Percentiles rank a stretch among this genome's conserved stretches.
phyloP scores from a whole-genome alignment of 92 coral and sea anemone genomes.

The Parazoanthus darwini region DNA sequence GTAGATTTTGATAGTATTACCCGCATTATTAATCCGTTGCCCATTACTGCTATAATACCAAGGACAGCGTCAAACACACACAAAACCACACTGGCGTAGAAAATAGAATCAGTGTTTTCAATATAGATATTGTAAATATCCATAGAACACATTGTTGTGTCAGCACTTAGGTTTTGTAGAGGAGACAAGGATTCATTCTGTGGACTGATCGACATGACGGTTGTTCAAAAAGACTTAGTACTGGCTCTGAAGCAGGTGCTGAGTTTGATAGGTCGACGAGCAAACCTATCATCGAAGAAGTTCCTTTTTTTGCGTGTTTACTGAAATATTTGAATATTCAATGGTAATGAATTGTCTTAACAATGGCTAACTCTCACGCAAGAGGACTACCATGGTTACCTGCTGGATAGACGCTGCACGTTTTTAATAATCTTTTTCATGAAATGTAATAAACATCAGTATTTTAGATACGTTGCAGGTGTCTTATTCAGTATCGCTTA shows the following conservation, averaged over 20 bases:
- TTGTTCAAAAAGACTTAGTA: background rate
- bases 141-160: background rate
- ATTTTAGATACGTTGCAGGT: too few relatives aligned
- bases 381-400: background rate
- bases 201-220: background rate
- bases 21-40: slow-evolving; percentile 44
- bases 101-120: background rate
- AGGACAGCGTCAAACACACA: slow-evolving; percentile 9
- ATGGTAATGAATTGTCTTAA: background rate
- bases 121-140: slow-evolving; percentile 8
- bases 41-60: background rate
- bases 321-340: background rate
- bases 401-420: too few relatives aligned
- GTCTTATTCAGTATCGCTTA: too few relatives aligned
- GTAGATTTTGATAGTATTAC: slow-evolving; percentile 27
- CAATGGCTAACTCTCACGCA: background rate
- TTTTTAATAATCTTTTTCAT: too few relatives aligned
- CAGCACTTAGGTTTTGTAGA: background rate
- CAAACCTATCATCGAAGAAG: background rate
- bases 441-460: too few relatives aligned
- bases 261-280: background rate
- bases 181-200: background rate
- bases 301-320: background rate
- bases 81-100: slow-evolving; percentile 19
- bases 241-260: background rate